Percentiles rank a stretch among this genome's conserved stretches.
Evolutionary conservation across 2,113 vertebrate genomes (phyloP).

Genomic region (Pristiophorus japonicus): DNA sequence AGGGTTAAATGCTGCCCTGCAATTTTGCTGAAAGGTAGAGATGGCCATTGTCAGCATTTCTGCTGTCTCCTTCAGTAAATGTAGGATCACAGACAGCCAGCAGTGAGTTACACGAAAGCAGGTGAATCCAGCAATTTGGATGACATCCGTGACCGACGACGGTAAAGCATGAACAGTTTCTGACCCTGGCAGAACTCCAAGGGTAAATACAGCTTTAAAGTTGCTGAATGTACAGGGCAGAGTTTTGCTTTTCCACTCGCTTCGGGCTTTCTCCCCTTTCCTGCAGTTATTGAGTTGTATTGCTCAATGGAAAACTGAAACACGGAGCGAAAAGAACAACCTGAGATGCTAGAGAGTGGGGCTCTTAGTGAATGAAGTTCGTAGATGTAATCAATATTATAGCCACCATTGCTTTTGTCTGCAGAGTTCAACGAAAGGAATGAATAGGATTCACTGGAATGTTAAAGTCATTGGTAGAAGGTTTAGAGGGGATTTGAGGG

Average conservation of each 20-base stretch:
- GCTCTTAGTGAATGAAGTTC: background rate
- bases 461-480: too few species aligned
- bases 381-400: background rate
- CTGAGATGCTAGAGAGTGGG: background rate
- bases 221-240: too few species aligned
- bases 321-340: background rate
- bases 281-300: background rate
- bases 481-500: too few species aligned
- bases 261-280: background rate
- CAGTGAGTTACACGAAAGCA: background rate
- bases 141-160: too few species aligned
- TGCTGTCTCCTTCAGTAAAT: background rate
- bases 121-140: background rate
- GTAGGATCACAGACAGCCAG: background rate
- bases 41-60: background rate
- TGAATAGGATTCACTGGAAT: background rate
- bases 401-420: background rate
- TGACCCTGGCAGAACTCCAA: background rate
- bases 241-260: background rate
- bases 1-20: background rate
- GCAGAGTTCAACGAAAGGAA: background rate
- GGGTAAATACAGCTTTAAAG: background rate
- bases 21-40: background rate
- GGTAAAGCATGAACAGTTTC: background rate
- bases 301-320: background rate